Base-by-base conservation (phyloP, 53 echinoderm and acorn worm species). In the Hippasteria phrygiana region DNA sequence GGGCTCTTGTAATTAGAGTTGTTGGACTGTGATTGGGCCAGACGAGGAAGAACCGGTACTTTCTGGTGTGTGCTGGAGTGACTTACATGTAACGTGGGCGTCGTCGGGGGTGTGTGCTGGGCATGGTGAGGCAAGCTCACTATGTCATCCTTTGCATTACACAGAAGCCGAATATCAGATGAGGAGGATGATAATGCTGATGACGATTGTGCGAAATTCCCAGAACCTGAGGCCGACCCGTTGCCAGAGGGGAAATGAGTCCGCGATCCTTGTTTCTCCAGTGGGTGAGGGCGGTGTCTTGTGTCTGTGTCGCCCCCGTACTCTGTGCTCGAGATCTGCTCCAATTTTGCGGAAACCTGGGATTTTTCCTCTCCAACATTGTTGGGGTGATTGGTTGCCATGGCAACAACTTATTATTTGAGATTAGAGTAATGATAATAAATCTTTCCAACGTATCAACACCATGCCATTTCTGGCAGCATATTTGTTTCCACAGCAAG, bases 211-310 rank as follows among this genome's bases (percentile, higher is more conserved):
- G 32, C 42, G 26, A n/a, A 1, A 22, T 39, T 72, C 5, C 20
- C 72, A 18, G 40, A 17, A 17, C 26, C 39, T 5, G 32, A 17
- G 0, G 63, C 26, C 3, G 70, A 50, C 18, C 51, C 85, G 5
- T 48, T 85, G 1, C 85, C 85, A 0, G 85, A 85, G 9, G 27
- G 36, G 50, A 46, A 85, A 10, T 71, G 69, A 2, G 85, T 85
- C 3, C 85, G 85, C 18, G 67, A 65, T n/a, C 48, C 83, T 24
- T 70, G 70, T 29, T 22, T 85, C 70, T 69, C 85, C 70, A 85
- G 35, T 17, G 85, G 47, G 39, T 85, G 85, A 12, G 85, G 70
- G 17, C 85, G 70, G 50, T 85, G 85, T 13, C 71, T 50, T 1
- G 85, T 71, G 32, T 85, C 85, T 8, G 32, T 67, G 34, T 67